A percentile compares a stretch with the other conserved stretches of the same genome.
Conservation (phyloP, 2,113 vertebrate genomes). For the Spilogale gracilis region DNA sequence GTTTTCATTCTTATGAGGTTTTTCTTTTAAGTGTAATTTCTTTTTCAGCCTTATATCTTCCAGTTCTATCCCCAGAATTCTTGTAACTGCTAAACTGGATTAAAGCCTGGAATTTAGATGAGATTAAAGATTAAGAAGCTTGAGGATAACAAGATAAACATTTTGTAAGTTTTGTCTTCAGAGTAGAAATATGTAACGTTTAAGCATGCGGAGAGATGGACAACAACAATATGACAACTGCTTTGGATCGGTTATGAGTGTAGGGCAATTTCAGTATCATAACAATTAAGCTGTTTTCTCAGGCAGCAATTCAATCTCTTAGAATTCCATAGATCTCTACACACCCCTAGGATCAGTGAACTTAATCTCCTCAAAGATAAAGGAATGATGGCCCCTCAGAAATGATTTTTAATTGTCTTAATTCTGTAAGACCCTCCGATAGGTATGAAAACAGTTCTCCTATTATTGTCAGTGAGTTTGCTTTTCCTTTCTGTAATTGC, state of each 20-base stretch:
- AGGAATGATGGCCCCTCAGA: neutral
- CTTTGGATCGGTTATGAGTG: neutral
- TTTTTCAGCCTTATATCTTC: constrained; percentile 74
- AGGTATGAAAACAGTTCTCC: neutral
- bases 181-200: constrained; percentile 69
- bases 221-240: constrained; percentile 66
- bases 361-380: constrained; percentile 46
- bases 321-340: constrained; percentile 25
- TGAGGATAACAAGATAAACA: constrained; percentile 72
- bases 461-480: neutral
- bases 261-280: neutral
- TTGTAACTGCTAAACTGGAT: constrained; percentile 79
- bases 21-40: constrained; percentile 68
- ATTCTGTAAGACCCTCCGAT: neutral
- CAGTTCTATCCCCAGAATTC: constrained; percentile 70
- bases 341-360: neutral
- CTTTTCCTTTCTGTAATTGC: constrained; percentile 11
- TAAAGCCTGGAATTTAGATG: constrained; percentile 76
- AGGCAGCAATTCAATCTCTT: neutral
- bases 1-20: constrained; percentile 69
- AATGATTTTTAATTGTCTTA: neutral
- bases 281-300: constrained; percentile 5
- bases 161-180: constrained; percentile 72
- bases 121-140: constrained; percentile 82
- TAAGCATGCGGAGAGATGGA: constrained; percentile 71